Percentiles rank a stretch among this genome's conserved stretches.
phyloP scores from a whole-genome alignment of 2,797 vertebrate genomes.

The Catharus ustulatus region DNA sequence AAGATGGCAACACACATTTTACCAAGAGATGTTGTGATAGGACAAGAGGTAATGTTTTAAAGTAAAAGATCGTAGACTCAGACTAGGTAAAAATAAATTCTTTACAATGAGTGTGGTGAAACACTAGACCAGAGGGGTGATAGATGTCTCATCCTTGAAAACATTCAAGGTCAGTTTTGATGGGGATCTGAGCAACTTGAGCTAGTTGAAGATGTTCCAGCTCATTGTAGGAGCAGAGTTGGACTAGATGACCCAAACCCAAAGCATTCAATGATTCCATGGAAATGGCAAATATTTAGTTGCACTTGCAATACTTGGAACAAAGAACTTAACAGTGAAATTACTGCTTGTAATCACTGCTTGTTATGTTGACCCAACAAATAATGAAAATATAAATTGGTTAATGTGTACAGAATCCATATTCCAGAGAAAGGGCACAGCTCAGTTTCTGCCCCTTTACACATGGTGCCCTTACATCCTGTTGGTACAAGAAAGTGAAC shows the following conservation, averaged over 20 bases:
- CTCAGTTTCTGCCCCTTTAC: neutral
- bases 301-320: neutral
- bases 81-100: neutral
- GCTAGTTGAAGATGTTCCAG: neutral
- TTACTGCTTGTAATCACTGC: neutral
- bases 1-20: neutral
- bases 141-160: neutral
- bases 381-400: neutral
- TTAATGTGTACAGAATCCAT: neutral
- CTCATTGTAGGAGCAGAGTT: neutral
- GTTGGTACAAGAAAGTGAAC: neutral
- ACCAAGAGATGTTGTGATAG: neutral
- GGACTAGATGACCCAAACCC: neutral
- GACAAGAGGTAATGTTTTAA: neutral
- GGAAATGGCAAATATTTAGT: neutral
- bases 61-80: neutral
- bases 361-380: neutral
- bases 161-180: neutral
- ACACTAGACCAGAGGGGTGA: neutral
- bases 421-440: neutral
- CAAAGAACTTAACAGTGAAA: neutral
- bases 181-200: neutral
- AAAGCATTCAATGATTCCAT: neutral
- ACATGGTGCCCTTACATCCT: rapidly evolving
- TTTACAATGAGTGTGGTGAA: neutral